phyloP scores from a whole-genome alignment of 2,113 vertebrate genomes.

The Nannospalax galili region DNA sequence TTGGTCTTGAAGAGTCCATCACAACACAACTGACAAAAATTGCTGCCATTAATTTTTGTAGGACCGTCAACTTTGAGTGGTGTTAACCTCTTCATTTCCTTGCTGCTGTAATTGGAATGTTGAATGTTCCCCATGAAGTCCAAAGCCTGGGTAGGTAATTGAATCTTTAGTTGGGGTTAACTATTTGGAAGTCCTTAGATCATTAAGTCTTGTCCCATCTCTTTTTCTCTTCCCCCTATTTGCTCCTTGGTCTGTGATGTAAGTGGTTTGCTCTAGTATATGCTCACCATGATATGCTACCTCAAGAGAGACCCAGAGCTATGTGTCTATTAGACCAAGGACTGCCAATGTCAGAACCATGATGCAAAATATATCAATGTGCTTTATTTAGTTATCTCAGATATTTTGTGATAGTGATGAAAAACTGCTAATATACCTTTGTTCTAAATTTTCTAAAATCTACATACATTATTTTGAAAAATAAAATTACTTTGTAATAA shows the following conservation, averaged over 20 bases:
- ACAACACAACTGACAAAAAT: background rate
- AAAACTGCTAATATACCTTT: too few species aligned
- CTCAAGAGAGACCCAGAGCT: background rate
- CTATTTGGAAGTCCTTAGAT: background rate
- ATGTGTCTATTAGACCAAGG: background rate
- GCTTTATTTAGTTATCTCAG: background rate
- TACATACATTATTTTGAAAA: background rate
- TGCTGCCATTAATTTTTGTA: background rate
- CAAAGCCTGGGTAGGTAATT: background rate
- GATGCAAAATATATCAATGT: background rate
- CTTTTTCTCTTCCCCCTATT: background rate
- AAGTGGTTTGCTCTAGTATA: background rate
- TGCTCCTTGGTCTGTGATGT: background rate
- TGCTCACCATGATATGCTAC: background rate
- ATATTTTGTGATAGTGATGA: background rate
- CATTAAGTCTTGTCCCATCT: rapidly evolving
- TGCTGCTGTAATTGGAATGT: background rate
- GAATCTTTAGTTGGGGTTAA: background rate
- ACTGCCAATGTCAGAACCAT: background rate
- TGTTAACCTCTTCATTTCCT: background rate
- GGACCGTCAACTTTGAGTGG: background rate
- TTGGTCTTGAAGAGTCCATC: background rate
- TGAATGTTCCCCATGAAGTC: background rate
- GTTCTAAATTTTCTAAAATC: background rate
- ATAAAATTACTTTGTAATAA: background rate